phyloP scores from a whole-genome alignment of 2,113 vertebrate species.

The Bagarius yarrelli region DNA sequence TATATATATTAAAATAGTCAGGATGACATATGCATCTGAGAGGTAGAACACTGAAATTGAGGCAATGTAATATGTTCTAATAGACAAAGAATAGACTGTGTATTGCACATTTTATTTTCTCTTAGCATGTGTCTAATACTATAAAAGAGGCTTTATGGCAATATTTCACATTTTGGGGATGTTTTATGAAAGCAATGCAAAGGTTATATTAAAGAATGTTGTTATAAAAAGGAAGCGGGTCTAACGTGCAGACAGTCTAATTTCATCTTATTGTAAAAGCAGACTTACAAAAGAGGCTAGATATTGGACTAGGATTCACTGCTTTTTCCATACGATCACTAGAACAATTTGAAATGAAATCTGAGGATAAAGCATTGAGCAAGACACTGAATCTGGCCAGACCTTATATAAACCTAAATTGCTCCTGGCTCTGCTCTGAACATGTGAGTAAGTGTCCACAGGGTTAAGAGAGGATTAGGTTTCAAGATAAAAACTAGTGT shows the following conservation, averaged over 20 bases:
- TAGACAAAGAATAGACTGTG: too few species aligned
- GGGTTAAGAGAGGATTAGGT: constrained; percentile 46
- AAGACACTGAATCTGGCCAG: constrained; percentile 29
- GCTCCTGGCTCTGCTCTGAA: constrained; percentile 48
- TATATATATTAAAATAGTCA: too few species aligned
- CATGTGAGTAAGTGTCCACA: background rate
- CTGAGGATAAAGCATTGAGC: constrained; percentile 17
- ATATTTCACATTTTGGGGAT: constrained; percentile 23
- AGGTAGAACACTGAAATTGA: too few species aligned
- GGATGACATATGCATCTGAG: too few species aligned
- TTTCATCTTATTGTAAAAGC: constrained; percentile 49
- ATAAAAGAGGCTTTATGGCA: background rate
- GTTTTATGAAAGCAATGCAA: constrained; percentile 10
- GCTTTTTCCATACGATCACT: constrained; percentile 2
- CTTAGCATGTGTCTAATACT: too few species aligned
- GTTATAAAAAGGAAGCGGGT: constrained; percentile 28
- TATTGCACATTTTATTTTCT: too few species aligned
- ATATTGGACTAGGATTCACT: constrained; percentile 1
- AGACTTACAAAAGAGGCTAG: constrained; percentile 16
- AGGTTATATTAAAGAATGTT: constrained; percentile 35
- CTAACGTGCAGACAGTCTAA: constrained; percentile 17
- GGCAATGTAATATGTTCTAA: too few species aligned
- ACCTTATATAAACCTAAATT: constrained; percentile 56
- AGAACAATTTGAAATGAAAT: constrained; percentile 34
- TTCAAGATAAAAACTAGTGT: constrained; percentile 54